Evolutionary conservation across 2,797 vertebrate genomes (phyloP), one percentile per base, ranked within the genome.

Genomic region (Acipenser ruthenus): DNA sequence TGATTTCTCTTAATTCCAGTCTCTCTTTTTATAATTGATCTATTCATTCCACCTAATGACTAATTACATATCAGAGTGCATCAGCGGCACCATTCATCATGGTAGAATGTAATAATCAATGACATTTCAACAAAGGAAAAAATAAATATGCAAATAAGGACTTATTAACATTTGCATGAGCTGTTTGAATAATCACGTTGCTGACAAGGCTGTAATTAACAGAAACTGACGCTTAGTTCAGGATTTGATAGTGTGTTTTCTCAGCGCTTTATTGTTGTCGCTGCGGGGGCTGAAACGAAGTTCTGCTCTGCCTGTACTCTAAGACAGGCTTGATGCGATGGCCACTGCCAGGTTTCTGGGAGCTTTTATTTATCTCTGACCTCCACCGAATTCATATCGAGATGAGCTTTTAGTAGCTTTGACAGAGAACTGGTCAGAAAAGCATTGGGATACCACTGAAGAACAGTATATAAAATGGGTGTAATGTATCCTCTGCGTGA

Each of bases 101-200:
- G 91, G 91, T 95, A 94, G 91, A 94, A 94, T 89, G 87, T 95
- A 97, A 96, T 98, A 96, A 98, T 96, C 95, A 97, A 96, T 97
- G 97, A 95, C 96, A 97, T 98, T 97, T 98, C 90, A 94, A 99
- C 96, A 99, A 98, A 97, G 92, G 91, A 93, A 95, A 94, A 95
- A 94, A 95, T 93, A 95, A 96, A 97, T 95, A 99, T 99, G 97
- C 96, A 99, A 98, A 99, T 99, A 93, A 93, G 93, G 88, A 84
- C 93, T 98, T 95, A 98, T 99, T 99, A 98, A 96, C 96, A 99
- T 99, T 99, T 97, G 93, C 91, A 94, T 93, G 93, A 88, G 93
- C 93, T 94, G 93, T 96, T 95, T 96, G 93, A 99, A 95, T 97
- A 98, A 99, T 98, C 92, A 91, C 88, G 87, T 86, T 88, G 90